Evolutionary conservation across 2,797 vertebrate species (phyloP).

Genomic region (Varecia variegata): DNA sequence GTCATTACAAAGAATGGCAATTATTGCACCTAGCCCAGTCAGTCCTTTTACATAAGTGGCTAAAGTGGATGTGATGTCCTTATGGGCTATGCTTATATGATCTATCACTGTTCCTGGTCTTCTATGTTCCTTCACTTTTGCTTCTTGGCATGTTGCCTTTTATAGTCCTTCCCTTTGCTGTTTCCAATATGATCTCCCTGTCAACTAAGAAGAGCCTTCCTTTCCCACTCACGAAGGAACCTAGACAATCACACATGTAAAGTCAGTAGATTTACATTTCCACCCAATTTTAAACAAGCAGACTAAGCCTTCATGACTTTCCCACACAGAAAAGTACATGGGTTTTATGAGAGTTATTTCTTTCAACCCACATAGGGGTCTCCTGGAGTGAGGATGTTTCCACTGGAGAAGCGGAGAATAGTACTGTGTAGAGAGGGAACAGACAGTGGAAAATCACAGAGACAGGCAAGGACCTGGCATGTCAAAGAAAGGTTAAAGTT

Average conservation of each 20-base stretch:
- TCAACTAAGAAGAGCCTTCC: background rate
- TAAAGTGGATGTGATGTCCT: background rate
- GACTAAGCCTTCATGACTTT: background rate
- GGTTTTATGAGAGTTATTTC: background rate
- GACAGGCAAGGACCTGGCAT: background rate
- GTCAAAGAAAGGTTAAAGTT: background rate
- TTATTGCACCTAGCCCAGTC: background rate
- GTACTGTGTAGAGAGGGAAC: background rate
- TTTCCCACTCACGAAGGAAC: background rate
- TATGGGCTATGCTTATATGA: background rate
- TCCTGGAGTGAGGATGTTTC: background rate
- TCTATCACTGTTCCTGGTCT: background rate
- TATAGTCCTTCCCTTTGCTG: background rate
- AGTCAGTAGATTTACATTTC: background rate
- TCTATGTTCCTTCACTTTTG: background rate
- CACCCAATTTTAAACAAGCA: background rate
- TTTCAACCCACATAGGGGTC: background rate
- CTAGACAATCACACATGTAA: background rate
- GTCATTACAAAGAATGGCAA: background rate
- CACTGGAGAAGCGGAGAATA: background rate
- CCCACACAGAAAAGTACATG: background rate
- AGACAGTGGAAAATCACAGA: background rate
- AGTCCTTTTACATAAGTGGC: background rate
- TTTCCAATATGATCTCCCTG: background rate
- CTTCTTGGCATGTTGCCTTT: background rate